Percentiles rank a stretch among this genome's conserved stretches.
These are phyloP conservation scores for Mastomys natalensis DNA, from an alignment of 2,113 vertebrate genomes.

Conservation along the genomic window DNA sequence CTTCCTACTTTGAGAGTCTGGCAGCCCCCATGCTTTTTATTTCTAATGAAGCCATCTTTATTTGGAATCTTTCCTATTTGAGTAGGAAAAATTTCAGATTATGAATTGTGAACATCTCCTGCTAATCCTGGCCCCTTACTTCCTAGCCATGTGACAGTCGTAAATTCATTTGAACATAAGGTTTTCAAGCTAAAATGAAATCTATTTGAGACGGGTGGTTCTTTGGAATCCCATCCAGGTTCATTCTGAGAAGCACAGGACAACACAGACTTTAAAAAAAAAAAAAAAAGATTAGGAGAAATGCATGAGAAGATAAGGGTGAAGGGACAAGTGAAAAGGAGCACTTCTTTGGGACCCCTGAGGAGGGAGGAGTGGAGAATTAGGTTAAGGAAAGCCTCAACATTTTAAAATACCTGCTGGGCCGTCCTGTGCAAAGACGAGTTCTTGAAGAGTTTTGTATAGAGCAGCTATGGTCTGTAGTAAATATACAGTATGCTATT, in stretches of 20 bases:
- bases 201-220: background rate
- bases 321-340: background rate
- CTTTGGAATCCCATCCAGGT: background rate
- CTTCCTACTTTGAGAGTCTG: too few relatives aligned
- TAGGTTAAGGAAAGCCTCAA: background rate
- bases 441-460: background rate
- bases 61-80: conserved; percentile 27
- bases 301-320: background rate
- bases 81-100: conserved; percentile 34
- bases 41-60: background rate
- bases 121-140: background rate
- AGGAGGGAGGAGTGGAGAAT: background rate
- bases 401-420: background rate
- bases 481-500: background rate
- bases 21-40: background rate
- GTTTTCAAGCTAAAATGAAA: conserved; percentile 22
- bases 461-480: background rate
- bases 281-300: background rate
- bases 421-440: background rate
- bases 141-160: background rate
- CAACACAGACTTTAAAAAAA: background rate
- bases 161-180: conserved; percentile 23
- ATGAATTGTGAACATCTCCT: conserved; percentile 7
- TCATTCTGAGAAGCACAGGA: background rate
- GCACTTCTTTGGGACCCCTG: background rate